Evolutionary conservation across 92 coral and sea anemone genomes (phyloP), one percentile per base, ranked within the genome.

Genomic region (Paragorgia papillata): DNA sequence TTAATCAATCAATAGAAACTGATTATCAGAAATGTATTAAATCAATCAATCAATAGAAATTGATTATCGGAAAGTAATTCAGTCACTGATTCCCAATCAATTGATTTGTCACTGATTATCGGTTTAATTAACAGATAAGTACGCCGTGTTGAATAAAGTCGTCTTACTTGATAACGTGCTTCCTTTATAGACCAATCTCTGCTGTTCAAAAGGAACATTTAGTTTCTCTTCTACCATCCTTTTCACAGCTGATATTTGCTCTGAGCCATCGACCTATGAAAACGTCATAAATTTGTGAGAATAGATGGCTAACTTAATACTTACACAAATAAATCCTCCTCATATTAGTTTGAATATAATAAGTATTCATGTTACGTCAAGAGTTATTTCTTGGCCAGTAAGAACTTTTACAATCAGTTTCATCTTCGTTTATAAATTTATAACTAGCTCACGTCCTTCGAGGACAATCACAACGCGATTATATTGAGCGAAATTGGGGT

Each of bases 111-210:
- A n/a, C n/a, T n/a, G n/a, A n/a, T n/a, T n/a, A n/a, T n/a, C n/a
- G n/a, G n/a, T n/a, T 64, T 44, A 9, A 33, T 64, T 19, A 25
- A 40, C 35, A 32, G 40, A 64, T 32, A 14, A 19, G 25, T 18
- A 8, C 40, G 7, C 19, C 7, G 31, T 37, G 17, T 53, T n/a
- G n/a, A n/a, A 13, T 9, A 17, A 20, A n/a, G 5, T n/a, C 12
- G 9, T 13, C 9, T 32, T 83, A 90, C 97, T 89, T 79, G 88
- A 32, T 20, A 90, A 80, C 18, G 92, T 85, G 80, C 84, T 90
- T 28, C 97, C 97, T 75, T 84, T 88, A 61, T 80, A 90, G 12
- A 90, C 92, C 53, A 90, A 83, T 44, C 97, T 74, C 53, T 90
- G 97, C 24, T 80, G 81, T 21, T 76, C 88, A 49, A 86, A 83